These are phyloP conservation scores for Goniozus legneri DNA, from an alignment of 1,140 invertebrate species.

Conservation along the genomic window DNA sequence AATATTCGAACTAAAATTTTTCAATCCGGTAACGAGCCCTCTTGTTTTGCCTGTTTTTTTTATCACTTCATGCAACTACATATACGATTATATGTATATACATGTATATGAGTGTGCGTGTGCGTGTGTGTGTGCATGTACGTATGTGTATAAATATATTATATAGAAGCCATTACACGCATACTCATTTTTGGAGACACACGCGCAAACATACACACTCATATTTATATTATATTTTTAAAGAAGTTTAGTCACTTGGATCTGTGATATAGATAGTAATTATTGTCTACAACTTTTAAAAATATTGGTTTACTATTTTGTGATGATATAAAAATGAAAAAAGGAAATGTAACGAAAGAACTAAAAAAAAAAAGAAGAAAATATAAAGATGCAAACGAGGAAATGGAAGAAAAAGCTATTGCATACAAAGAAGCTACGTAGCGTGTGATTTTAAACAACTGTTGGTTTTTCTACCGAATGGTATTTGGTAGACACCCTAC, in stretches of 20 bases:
- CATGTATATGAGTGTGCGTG: constrained; percentile 27
- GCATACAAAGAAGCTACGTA: constrained; percentile 43
- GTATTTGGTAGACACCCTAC: constrained; percentile 45
- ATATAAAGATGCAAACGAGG: no score
- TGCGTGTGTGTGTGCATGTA: constrained; percentile 10
- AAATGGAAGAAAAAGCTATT: no score
- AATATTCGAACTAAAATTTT: no score
- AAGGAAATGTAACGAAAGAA: no score
- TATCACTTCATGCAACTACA: constrained; percentile 35
- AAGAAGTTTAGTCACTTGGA: constrained; percentile 56
- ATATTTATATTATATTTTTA: constrained; percentile 57
- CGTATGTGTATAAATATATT: constrained; percentile 22
- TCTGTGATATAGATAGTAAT: constrained; percentile 58
- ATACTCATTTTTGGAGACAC: constrained; percentile 9
- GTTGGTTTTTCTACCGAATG: constrained; percentile 37
- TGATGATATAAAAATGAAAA: constrained; percentile 36
- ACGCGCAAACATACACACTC: constrained; percentile 18
- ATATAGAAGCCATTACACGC: constrained; percentile 38
- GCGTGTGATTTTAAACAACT: constrained; percentile 28
- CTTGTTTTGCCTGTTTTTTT: constrained; percentile 32
- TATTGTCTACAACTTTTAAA: constrained; percentile 53
- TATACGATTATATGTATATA: constrained; percentile 39
- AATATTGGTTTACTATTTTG: constrained; percentile 52
- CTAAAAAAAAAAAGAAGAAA: constrained; percentile 30
- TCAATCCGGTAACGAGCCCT: neutral